Base-by-base conservation (phyloP, 2,797 vertebrate species). In the Malacoctenus gilli region DNA sequence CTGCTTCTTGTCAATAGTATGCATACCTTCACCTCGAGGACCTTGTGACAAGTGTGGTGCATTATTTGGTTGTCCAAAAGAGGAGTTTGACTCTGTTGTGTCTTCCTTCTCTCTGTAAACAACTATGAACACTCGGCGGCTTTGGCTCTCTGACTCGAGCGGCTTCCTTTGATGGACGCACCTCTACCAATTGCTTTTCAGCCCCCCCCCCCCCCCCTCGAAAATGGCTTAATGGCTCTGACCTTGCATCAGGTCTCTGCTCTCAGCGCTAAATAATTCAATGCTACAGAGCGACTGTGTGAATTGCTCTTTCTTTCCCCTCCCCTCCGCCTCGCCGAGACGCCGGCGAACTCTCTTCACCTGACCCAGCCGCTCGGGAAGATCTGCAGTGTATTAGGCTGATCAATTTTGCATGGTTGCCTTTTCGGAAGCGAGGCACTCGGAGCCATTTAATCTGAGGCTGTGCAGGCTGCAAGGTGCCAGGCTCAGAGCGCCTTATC, bases 331-430 rank as follows among this genome's bases (percentile, higher is more conserved):
- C 16, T 35, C 4, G 30, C 62, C 40, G 58, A 77, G 73, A 60
- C 66, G 54, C 75, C 67, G 23, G 18, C 52, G 30, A 48, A 58
- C 59, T 72, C 43, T 69, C 50, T 65, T 39, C 36, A 69, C 68
- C 58, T 74, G 72, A 60, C 35, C 43, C 34, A 11, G 35, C 31
- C 25, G 50, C 59, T 53, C 56, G 28, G 63, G 61, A 74, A 39
- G 60, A 77, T 55, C 54, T 55, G 60, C 57, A 47, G 57, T 10
- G 51, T 57, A 61, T 75, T 42, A 28, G 50, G 8, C 40, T 57
- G 71, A 79, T 88, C 58, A 79, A 87, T 87, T 80, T 84, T 80
- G 59, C 78, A 85, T 77, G 76, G 49, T 50, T 52, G 40, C 42
- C 70, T 64, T 31, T 52, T n/a, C n/a, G n/a, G 61, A 40, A 72